A percentile compares a stretch with the other conserved stretches of the same genome.
Conservation (phyloP, 2,113 vertebrate species). For the rat (Rattus norvegicus) region DNA sequence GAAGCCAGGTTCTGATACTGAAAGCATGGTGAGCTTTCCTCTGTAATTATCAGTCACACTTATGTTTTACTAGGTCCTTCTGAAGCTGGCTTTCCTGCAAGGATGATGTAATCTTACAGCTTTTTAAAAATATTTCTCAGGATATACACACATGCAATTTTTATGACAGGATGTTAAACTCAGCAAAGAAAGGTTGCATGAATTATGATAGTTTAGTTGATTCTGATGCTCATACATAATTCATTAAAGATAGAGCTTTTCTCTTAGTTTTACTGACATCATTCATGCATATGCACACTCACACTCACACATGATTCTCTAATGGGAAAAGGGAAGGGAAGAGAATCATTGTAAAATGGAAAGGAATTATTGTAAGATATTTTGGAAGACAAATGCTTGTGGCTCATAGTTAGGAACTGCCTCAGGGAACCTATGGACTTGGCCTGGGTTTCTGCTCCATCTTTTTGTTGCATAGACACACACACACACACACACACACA, state of each 20-base stretch:
- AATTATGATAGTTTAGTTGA: background rate
- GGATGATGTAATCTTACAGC: background rate
- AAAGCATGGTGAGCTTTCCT: background rate
- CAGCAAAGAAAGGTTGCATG: background rate
- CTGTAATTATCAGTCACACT: background rate
- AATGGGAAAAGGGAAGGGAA: background rate
- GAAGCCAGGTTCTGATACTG: background rate
- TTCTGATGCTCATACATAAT: background rate
- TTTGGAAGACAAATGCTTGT: background rate
- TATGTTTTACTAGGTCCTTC: background rate
- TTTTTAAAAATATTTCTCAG: background rate
- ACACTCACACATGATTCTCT: background rate
- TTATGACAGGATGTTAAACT: background rate
- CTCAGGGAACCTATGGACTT: background rate
- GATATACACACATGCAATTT: background rate
- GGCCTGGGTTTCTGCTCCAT: background rate
- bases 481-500: too few species aligned
- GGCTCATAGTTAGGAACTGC: background rate
- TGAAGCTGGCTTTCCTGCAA: background rate
- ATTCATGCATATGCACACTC: background rate
- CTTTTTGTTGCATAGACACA: background rate
- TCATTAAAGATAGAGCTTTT: conserved; percentile 8
- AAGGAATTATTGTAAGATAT: background rate
- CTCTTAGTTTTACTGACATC: background rate
- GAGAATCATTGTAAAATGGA: background rate